Percentiles rank a stretch among this genome's conserved stretches.
Evolutionary conservation across 2,113 vertebrate species (phyloP).

Genomic region (Donacobius atricapilla): DNA sequence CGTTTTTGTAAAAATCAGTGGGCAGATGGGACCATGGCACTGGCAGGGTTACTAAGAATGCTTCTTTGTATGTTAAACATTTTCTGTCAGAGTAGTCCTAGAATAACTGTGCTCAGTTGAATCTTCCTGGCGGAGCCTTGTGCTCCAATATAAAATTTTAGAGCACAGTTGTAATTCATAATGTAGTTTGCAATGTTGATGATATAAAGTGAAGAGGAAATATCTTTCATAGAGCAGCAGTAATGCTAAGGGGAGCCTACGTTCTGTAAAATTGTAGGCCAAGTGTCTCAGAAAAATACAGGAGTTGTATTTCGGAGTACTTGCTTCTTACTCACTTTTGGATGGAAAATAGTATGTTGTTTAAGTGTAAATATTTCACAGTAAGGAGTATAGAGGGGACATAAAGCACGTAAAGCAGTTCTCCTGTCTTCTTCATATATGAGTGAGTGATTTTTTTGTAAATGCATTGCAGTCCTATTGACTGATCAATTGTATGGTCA

Average conservation of each 20-base stretch:
- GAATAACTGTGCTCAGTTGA: background rate
- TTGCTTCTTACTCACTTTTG: background rate
- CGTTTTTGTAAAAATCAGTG: background rate
- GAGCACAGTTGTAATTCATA: background rate
- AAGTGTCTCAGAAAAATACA: background rate
- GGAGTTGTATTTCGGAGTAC: background rate
- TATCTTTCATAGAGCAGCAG: background rate
- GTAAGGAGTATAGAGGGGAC: background rate
- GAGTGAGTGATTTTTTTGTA: background rate
- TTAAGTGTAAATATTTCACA: background rate
- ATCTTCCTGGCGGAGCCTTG: background rate
- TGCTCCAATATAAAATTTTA: background rate
- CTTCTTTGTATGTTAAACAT: background rate
- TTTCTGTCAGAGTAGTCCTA: background rate
- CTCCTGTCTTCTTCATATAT: background rate
- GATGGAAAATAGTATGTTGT: background rate
- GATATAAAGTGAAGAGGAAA: background rate
- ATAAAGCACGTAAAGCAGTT: background rate
- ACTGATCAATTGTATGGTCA: background rate
- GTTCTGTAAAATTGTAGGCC: background rate
- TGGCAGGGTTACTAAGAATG: background rate
- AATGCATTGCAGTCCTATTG: background rate
- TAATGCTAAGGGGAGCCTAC: background rate
- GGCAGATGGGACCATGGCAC: background rate
- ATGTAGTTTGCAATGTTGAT: background rate